These are phyloP conservation scores for Leptodactylus fallax DNA, from an alignment of 2,797 vertebrate genomes.

Conservation along the genomic window DNA sequence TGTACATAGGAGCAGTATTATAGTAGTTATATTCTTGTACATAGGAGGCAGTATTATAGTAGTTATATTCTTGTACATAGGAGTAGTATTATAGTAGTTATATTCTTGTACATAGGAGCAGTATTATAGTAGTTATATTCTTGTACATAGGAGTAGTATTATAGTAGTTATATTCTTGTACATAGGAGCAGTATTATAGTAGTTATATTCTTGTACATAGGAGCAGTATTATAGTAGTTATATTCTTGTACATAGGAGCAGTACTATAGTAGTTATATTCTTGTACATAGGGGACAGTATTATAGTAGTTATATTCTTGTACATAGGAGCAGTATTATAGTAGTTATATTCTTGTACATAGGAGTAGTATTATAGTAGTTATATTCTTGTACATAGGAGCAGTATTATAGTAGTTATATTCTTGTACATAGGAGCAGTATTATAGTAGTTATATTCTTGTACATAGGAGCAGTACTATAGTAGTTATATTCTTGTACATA, in stretches of 20 bases:
- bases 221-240: slow-evolving; percentile 7
- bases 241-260: neutral
- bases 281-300: neutral
- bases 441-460: slow-evolving; percentile 5
- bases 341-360: slow-evolving; percentile 11
- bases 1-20: neutral
- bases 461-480: slow-evolving; percentile 1
- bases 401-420: slow-evolving; percentile 6
- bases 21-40: too few relatives aligned
- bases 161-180: too few relatives aligned
- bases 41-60: neutral
- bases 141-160: too few relatives aligned
- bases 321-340: slow-evolving; percentile 2
- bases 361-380: slow-evolving; percentile 4
- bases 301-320: slow-evolving; percentile 7
- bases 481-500: neutral
- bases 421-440: neutral
- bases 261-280: slow-evolving; percentile 12
- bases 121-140: slow-evolving; percentile 4
- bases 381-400: neutral
- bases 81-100: neutral
- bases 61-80: slow-evolving; percentile 5
- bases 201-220: slow-evolving; percentile 6
- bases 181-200: neutral
- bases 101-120: neutral